Conservation (phyloP, 2,888 invertebrate genomes). For the Schrankia costaestrigalis region DNA sequence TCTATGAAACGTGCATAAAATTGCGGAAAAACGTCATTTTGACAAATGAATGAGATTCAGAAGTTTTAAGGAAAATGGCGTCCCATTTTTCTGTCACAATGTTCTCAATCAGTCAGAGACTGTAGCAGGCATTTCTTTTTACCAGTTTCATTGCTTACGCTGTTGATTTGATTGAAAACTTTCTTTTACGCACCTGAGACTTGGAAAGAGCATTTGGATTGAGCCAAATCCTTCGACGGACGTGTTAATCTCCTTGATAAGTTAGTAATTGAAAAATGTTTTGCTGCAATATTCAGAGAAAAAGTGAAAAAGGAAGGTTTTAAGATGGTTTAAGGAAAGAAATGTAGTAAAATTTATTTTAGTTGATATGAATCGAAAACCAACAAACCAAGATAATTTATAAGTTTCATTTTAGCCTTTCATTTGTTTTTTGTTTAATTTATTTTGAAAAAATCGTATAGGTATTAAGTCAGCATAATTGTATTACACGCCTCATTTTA, state of each 20-base stretch:
- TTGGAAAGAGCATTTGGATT: slow-evolving; percentile 16
- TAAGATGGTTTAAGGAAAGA: neutral
- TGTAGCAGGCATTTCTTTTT: slow-evolving; percentile 50
- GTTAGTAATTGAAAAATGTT: slow-evolving; percentile 21
- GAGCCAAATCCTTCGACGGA: slow-evolving; percentile 17
- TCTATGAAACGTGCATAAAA: slow-evolving; percentile 10
- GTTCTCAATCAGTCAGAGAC: slow-evolving; percentile 74
- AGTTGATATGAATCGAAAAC: too few relatives aligned
- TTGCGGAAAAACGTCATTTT: slow-evolving; percentile 22
- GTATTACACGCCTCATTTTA: too few relatives aligned
- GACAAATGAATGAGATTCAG: slow-evolving; percentile 51
- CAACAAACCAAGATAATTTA: too few relatives aligned
- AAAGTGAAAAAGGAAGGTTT: slow-evolving; percentile 5
- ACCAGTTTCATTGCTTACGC: slow-evolving; percentile 51
- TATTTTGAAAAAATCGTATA: too few relatives aligned
- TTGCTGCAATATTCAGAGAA: slow-evolving; percentile 1
- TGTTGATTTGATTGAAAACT: slow-evolving; percentile 77
- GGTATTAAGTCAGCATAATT: too few relatives aligned
- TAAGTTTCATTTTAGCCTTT: too few relatives aligned
- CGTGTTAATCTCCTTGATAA: slow-evolving; percentile 23
- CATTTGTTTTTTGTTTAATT: too few relatives aligned
- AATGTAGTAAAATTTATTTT: slow-evolving; percentile 10
- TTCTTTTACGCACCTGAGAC: slow-evolving; percentile 68
- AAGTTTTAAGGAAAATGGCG: slow-evolving; percentile 51
- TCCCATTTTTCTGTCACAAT: slow-evolving; percentile 58